These are phyloP conservation scores for Odontamblyopus lacepedii DNA, from an alignment of 2,797 vertebrate genomes.

Conservation along the genomic window DNA sequence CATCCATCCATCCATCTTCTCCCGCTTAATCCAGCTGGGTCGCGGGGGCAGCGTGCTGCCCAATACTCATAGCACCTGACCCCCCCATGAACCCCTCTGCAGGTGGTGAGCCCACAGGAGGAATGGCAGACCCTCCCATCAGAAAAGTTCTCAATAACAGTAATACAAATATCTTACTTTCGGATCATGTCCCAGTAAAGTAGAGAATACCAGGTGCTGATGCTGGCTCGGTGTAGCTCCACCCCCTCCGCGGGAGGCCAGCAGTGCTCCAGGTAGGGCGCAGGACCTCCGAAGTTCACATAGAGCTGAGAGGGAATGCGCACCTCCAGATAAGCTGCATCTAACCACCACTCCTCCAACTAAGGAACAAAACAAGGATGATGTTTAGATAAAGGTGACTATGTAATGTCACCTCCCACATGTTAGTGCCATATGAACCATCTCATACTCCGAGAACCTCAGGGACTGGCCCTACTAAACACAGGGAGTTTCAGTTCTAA, in stretches of 20 bases:
- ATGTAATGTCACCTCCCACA: no score
- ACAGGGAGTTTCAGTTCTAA: no score
- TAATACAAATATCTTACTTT: conserved; percentile 75
- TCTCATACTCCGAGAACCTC: no score
- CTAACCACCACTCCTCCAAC: conserved; percentile 98
- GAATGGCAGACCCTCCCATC: no score
- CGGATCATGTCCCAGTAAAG: conserved; percentile 91
- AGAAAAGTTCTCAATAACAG: neutral
- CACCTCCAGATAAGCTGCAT: conserved; percentile 87
- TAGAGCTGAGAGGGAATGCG: conserved; percentile 89
- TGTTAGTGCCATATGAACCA: no score
- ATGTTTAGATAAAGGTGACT: neutral
- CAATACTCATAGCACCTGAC: no score
- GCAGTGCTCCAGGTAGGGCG: conserved; percentile 85
- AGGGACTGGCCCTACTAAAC: no score
- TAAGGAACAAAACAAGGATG: conserved; percentile 55
- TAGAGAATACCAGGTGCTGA: conserved; percentile 84
- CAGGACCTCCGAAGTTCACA: conserved; percentile 88
- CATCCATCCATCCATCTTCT: no score
- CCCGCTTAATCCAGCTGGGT: no score
- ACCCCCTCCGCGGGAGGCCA: conserved; percentile 89
- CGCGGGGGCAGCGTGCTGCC: no score
- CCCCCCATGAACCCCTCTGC: no score
- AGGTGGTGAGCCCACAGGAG: no score
- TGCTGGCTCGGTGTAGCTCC: conserved; percentile 83